Conservation (phyloP, 2,797 vertebrate genomes). For the Chelon auratus region DNA sequence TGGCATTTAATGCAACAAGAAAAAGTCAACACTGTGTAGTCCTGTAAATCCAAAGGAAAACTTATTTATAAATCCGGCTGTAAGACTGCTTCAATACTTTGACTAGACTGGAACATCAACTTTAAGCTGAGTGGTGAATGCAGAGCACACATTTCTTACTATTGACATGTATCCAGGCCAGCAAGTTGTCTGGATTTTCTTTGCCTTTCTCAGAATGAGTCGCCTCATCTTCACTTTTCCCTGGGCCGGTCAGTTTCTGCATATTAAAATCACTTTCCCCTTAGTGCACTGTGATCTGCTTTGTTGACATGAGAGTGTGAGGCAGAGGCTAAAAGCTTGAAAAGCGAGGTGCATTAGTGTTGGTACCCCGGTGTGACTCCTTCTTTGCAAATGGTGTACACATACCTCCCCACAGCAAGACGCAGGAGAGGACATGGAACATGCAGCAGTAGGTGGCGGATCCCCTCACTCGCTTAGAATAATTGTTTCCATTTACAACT, state of each 20-base stretch:
- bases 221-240: too few species aligned
- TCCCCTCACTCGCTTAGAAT: slow-evolving; percentile 1
- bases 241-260: too few species aligned
- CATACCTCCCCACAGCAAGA: neutral
- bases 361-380: slow-evolving; percentile 9
- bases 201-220: neutral
- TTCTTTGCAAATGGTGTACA: slow-evolving; percentile 6
- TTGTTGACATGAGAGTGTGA: slow-evolving; percentile 3
- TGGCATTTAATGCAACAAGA: slow-evolving; percentile 11
- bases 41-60: slow-evolving; percentile 12
- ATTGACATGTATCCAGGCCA: slow-evolving; percentile 28
- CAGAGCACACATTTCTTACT: slow-evolving; percentile 13
- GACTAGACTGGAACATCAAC: neutral
- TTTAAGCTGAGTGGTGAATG: slow-evolving; percentile 21
- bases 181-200: slow-evolving; percentile 6
- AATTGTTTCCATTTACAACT: slow-evolving; percentile 19
- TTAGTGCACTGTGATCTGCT: slow-evolving; percentile 7
- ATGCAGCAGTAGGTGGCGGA: neutral
- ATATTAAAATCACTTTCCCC: neutral
- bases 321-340: slow-evolving; percentile 11
- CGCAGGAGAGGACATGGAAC: neutral
- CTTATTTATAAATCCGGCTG: slow-evolving; percentile 10
- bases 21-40: slow-evolving; percentile 1
- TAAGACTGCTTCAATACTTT: neutral
- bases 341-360: slow-evolving; percentile 29